Evolutionary conservation across 1,140 invertebrate species (phyloP), one percentile per base, ranked within the genome.

Genomic region (Ostrea edulis): DNA sequence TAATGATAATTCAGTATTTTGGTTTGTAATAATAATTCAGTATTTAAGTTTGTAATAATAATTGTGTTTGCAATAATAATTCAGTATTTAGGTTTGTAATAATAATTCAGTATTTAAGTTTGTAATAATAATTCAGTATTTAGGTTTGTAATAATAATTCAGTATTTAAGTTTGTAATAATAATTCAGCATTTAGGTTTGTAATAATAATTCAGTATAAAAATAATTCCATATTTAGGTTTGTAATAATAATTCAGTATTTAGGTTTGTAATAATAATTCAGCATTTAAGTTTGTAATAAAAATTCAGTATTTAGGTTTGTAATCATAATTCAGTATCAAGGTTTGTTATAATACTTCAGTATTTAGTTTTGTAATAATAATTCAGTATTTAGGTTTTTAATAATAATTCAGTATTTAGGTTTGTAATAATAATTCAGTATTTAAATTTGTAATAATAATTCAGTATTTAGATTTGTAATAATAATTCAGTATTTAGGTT

Each of bases 91-190:
- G 44, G 17, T 51, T 20, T 81, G 25, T 44, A 44, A 44, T 44
- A n/a, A n/a, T n/a, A n/a, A n/a, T n/a, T n/a, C n/a, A n/a, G n/a
- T n/a, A n/a, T n/a, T n/a, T n/a, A n/a, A n/a, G n/a, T n/a, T n/a
- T n/a, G n/a, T n/a, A 58, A 51, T 52, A 20, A 20, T 62, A 85
- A 58, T 58, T 44, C 35, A 85, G 22, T 81, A 81, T 22, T 81
- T 22, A 29, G 44, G 17, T 51, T 20, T 81, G 25, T 44, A 44
- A 44, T 44, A n/a, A n/a, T n/a, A n/a, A n/a, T n/a, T n/a, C n/a
- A n/a, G n/a, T n/a, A n/a, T n/a, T n/a, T n/a, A n/a, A n/a, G n/a
- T n/a, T n/a, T n/a, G n/a, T n/a, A 58, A 51, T 52, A 20, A 20
- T 62, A 85, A 58, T 58, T 44, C 35, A 85, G 22, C 29, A 81